Percentiles rank a stretch among this genome's conserved stretches.
These are phyloP conservation scores for Smutsia gigantea DNA, from an alignment of 2,797 vertebrate species.

Conservation along the genomic window DNA sequence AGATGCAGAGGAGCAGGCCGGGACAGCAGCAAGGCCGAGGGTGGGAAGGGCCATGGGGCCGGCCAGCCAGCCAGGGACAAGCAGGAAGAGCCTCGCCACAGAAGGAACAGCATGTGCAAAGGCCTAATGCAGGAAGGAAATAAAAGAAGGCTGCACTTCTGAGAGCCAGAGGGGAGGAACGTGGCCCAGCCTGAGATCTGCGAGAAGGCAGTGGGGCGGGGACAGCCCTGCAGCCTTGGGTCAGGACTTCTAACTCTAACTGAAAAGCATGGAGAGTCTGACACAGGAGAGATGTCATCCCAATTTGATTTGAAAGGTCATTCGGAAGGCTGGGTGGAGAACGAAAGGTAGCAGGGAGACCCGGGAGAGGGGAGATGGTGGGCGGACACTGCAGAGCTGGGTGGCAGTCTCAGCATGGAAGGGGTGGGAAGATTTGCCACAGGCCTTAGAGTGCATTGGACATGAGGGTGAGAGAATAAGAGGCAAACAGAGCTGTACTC, in stretches of 20 bases:
- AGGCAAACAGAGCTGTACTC: rapidly evolving
- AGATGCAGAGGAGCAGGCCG: rapidly evolving
- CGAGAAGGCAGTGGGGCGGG: rapidly evolving
- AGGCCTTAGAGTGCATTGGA: not conserved
- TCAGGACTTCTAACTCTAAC: not conserved
- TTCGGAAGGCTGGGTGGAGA: not conserved
- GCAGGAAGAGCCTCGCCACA: rapidly evolving
- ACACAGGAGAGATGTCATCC: not conserved
- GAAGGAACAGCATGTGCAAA: not conserved
- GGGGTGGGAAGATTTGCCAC: rapidly evolving
- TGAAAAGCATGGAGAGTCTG: not conserved
- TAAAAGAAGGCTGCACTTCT: rapidly evolving
- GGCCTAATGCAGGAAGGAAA: not conserved
- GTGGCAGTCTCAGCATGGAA: rapidly evolving
- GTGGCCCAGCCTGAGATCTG: not conserved
- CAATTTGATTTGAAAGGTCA: not conserved
- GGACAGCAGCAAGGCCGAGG: too few relatives aligned
- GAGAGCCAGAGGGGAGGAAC: not conserved
- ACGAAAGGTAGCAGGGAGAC: not conserved
- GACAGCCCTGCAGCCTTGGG: rapidly evolving
- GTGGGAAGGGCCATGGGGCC: rapidly evolving
- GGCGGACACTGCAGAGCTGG: not conserved
- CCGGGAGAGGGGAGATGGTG: not conserved
- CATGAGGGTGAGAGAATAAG: rapidly evolving
- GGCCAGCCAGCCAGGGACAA: rapidly evolving